Evolutionary conservation across 1,140 invertebrate genomes (phyloP).

Genomic region (Drosophila persimilis): DNA sequence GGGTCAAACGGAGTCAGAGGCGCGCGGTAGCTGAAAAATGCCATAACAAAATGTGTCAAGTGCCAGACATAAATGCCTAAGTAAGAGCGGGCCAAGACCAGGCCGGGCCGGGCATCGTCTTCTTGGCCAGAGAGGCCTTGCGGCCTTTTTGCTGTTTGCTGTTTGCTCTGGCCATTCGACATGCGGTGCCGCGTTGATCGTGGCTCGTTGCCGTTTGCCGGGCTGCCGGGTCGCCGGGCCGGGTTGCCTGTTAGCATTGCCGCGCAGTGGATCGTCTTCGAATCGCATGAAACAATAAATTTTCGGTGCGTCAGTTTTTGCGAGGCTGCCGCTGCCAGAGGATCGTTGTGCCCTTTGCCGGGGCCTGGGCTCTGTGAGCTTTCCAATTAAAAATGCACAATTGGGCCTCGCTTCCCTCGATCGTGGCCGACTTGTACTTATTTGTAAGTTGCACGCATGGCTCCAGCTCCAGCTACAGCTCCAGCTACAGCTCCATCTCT

Average conservation of each 20-base stretch:
- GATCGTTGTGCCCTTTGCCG: conserved; percentile 21
- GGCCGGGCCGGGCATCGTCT: conserved; percentile 1
- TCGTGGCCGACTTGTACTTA: conserved; percentile 63
- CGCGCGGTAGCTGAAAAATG: conserved; percentile 71
- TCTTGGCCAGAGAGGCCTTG: conserved; percentile 35
- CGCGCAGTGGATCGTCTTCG: conserved; percentile 27
- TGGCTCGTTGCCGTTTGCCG: too few relatives aligned
- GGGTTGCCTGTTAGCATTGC: too few relatives aligned
- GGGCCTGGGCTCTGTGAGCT: conserved; percentile 28
- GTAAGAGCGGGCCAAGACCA: conserved; percentile 45
- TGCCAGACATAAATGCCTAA: conserved; percentile 81
- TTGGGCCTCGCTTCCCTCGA: conserved; percentile 45
- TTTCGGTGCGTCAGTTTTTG: conserved; percentile 78
- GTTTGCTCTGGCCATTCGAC: conserved; percentile 68
- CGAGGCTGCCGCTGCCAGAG: background rate
- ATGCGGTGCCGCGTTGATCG: conserved; percentile 33
- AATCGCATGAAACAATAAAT: conserved; percentile 70
- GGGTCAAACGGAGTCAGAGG: conserved; percentile 67
- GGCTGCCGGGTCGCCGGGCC: background rate
- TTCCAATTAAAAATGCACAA: conserved; percentile 80
- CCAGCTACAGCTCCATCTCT: conserved; percentile 6
- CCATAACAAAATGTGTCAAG: conserved; percentile 82
- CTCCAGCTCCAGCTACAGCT: conserved; percentile 2
- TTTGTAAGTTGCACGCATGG: conserved; percentile 76
- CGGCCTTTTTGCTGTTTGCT: conserved; percentile 70